These are phyloP conservation scores for Venustoraphidia nigricollis DNA, from an alignment of 2,888 invertebrate genomes.

Conservation along the genomic window DNA sequence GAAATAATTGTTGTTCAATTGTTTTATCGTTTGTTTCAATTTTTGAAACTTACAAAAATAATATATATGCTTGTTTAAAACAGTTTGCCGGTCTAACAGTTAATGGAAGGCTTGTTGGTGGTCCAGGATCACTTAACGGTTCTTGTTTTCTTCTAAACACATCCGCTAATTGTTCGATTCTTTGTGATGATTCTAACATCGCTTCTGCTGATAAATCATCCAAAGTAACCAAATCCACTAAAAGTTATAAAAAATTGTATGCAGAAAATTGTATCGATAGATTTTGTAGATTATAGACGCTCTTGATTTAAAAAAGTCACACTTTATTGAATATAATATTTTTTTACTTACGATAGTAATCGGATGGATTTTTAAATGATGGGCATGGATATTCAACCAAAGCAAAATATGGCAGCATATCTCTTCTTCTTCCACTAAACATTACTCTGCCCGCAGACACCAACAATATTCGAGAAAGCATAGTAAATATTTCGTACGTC, in stretches of 20 bases:
- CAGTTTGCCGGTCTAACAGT: slow-evolving; percentile 47
- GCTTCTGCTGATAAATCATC: slow-evolving; percentile 90
- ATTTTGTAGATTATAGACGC: background rate
- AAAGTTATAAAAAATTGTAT: slow-evolving; percentile 15
- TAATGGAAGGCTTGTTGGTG: slow-evolving; percentile 60
- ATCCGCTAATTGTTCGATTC: slow-evolving; percentile 80
- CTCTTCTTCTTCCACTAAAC: slow-evolving; percentile 77
- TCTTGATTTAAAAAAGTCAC: background rate
- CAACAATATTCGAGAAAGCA: slow-evolving; percentile 74
- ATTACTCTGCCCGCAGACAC: slow-evolving; percentile 83
- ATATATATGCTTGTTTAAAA: slow-evolving; percentile 54
- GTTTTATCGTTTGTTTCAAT: background rate
- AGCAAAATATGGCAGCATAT: slow-evolving; percentile 85
- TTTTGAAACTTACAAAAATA: slow-evolving; percentile 35
- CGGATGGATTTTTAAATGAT: slow-evolving; percentile 90
- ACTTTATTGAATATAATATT: background rate
- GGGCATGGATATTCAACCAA: slow-evolving; percentile 85
- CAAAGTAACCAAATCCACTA: slow-evolving; percentile 85
- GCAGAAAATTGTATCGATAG: slow-evolving; percentile 1
- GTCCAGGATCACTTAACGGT: slow-evolving; percentile 51
- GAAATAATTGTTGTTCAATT: background rate
- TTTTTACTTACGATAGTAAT: slow-evolving; percentile 71
- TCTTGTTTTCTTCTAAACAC: slow-evolving; percentile 56
- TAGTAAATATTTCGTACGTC: slow-evolving; percentile 88
- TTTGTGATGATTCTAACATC: slow-evolving; percentile 84